Percentiles rank a stretch among this genome's conserved stretches.
phyloP scores from a whole-genome alignment of 2,797 vertebrate genomes.

The Enteromius fasciolatus region DNA sequence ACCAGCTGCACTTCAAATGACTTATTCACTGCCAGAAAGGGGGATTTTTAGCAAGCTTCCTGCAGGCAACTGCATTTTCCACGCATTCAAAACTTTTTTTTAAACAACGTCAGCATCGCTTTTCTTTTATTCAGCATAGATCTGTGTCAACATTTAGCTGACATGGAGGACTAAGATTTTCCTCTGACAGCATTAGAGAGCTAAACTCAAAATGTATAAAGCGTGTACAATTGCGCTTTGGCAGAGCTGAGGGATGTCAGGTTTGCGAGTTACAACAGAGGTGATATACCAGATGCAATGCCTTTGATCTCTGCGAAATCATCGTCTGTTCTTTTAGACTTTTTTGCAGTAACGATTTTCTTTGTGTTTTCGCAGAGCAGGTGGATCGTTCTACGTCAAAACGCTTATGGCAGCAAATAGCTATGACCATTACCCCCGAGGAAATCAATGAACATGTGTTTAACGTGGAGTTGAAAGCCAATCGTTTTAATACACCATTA shows the following conservation, averaged over 20 bases:
- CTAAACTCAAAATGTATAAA: slow-evolving; percentile 38
- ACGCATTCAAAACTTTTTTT: slow-evolving; percentile 46
- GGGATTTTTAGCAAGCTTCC: slow-evolving; percentile 54
- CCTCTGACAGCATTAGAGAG: slow-evolving; percentile 24
- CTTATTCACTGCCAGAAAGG: slow-evolving; percentile 55
- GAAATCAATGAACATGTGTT: slow-evolving; percentile 41
- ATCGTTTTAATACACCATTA: slow-evolving; percentile 36
- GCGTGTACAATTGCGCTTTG: slow-evolving; percentile 16
- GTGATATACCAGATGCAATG: not conserved
- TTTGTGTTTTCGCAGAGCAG: not conserved
- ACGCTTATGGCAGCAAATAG: slow-evolving; percentile 14
- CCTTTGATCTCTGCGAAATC: slow-evolving; percentile 28
- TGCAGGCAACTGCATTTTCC: slow-evolving; percentile 52
- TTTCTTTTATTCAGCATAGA: slow-evolving; percentile 50
- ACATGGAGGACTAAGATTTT: slow-evolving; percentile 31
- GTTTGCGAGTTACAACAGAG: slow-evolving; percentile 6
- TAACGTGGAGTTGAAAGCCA: slow-evolving; percentile 31
- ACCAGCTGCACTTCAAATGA: slow-evolving; percentile 56
- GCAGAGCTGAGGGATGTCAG: slow-evolving; percentile 14
- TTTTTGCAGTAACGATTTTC: not conserved
- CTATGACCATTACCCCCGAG: slow-evolving; percentile 19
- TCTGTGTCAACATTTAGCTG: slow-evolving; percentile 50
- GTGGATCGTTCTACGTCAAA: slow-evolving; percentile 19
- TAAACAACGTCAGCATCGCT: slow-evolving; percentile 14
- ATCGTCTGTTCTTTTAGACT: slow-evolving; percentile 20